Percentiles rank a stretch among this genome's conserved stretches.
phyloP scores from a whole-genome alignment of 2,113 vertebrate species.

The Lycocorax pyrrhopterus region DNA sequence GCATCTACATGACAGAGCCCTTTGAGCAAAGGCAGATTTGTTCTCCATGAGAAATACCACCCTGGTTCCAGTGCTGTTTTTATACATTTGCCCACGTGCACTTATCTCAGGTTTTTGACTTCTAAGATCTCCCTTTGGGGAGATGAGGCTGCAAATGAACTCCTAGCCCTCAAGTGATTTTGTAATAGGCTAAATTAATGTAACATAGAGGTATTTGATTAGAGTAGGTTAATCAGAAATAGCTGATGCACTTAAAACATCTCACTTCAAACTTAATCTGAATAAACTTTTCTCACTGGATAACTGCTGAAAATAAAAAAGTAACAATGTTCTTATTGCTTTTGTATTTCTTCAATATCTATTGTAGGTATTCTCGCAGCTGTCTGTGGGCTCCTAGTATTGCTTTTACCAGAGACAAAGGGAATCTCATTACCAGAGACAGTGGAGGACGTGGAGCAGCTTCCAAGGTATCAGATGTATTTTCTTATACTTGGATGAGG shows the following conservation, averaged over 20 bases:
- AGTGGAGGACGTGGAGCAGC: slow-evolving; percentile 88
- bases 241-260: not conserved
- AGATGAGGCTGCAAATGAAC: not conserved
- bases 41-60: not conserved
- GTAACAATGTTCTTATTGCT: not conserved
- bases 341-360: not conserved
- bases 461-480: slow-evolving; percentile 71
- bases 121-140: not conserved
- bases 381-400: slow-evolving; percentile 82
- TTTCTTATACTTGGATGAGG: not conserved
- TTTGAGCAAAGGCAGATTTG: not conserved
- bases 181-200: not conserved
- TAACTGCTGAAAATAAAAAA: not conserved
- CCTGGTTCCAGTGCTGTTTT: not conserved
- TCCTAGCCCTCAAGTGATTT: not conserved
- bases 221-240: not conserved
- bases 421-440: slow-evolving; percentile 89
- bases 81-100: not conserved
- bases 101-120: not conserved
- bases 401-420: slow-evolving; percentile 91
- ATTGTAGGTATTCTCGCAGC: slow-evolving; percentile 78
- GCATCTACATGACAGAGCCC: not conserved
- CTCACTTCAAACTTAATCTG: not conserved
- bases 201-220: not conserved
- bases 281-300: not conserved